Evolutionary conservation across 2,888 invertebrate species (phyloP).

Genomic region (Oegoconia quadripuncta): DNA sequence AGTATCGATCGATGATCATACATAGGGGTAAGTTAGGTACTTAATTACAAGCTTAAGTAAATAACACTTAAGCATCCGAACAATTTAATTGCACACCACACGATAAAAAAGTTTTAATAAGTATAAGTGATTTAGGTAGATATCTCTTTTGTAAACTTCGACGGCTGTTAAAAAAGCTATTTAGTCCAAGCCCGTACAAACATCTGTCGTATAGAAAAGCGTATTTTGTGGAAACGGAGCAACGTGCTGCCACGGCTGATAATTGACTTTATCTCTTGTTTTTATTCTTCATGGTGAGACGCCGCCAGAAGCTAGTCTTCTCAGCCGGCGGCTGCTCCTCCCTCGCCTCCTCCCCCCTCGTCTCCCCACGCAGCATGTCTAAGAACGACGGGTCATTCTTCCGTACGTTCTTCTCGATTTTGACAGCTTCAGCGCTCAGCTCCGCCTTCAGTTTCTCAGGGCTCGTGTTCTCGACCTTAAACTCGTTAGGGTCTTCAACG

Average conservation of each 20-base stretch:
- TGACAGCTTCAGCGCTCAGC: constrained; percentile 82
- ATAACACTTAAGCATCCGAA: too few relatives aligned
- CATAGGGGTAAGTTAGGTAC: too few relatives aligned
- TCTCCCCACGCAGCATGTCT: constrained; percentile 83
- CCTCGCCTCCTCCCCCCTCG: constrained; percentile 60
- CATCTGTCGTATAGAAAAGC: not conserved
- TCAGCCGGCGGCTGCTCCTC: constrained; percentile 74
- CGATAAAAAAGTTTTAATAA: too few relatives aligned
- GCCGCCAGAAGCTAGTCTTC: constrained; percentile 83
- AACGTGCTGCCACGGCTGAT: constrained; percentile 32
- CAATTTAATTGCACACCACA: too few relatives aligned
- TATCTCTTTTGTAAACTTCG: too few relatives aligned
- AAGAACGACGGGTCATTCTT: constrained; percentile 82
- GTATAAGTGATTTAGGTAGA: too few relatives aligned
- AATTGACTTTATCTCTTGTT: constrained; percentile 79
- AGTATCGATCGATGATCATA: too few relatives aligned
- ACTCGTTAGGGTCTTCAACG: constrained; percentile 85
- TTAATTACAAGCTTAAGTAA: too few relatives aligned
- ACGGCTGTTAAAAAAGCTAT: too few relatives aligned
- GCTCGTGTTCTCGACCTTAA: constrained; percentile 83
- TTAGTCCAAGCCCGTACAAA: too few relatives aligned
- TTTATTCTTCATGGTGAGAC: constrained; percentile 84
- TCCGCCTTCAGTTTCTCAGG: constrained; percentile 84
- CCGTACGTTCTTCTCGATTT: constrained; percentile 78
- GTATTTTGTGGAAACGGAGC: constrained; percentile 38